phyloP scores from a whole-genome alignment of 2,797 vertebrate genomes.

The Pangasius djambal region DNA sequence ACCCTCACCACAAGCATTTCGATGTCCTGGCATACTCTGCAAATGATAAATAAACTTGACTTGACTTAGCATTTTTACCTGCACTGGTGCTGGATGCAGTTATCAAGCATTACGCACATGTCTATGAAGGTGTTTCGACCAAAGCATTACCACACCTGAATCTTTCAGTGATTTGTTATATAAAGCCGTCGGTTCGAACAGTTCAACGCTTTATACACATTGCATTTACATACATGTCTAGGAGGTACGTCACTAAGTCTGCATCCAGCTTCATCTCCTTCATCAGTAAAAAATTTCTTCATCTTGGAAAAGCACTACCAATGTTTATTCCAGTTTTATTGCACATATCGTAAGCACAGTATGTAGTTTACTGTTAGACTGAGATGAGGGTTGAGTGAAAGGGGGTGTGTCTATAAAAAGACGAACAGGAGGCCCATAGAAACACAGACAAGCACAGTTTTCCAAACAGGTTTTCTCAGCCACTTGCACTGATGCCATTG shows the following conservation, averaged over 20 bases:
- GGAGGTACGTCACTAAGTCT: neutral
- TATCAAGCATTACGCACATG: neutral
- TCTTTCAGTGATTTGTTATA: neutral
- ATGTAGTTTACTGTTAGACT: neutral
- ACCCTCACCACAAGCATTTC: neutral
- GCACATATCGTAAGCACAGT: neutral
- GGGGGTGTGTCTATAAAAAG: neutral
- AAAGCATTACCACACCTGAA: neutral
- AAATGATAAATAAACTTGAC: neutral
- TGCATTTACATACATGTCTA: neutral
- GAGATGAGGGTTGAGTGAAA: neutral
- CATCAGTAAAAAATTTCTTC: neutral
- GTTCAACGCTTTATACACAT: neutral
- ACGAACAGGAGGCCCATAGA: neutral
- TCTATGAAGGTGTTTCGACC: neutral
- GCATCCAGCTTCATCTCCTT: neutral
- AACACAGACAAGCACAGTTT: neutral
- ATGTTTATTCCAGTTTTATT: neutral
- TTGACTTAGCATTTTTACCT: neutral
- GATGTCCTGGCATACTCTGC: neutral
- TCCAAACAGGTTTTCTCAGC: neutral
- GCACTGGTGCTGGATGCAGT: neutral
- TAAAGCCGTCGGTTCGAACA: neutral
- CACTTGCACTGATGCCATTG: neutral
- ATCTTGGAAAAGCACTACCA: neutral